Evolutionary conservation across 2,888 invertebrate species (phyloP).

Genomic region (Cerceris ruficornis): DNA sequence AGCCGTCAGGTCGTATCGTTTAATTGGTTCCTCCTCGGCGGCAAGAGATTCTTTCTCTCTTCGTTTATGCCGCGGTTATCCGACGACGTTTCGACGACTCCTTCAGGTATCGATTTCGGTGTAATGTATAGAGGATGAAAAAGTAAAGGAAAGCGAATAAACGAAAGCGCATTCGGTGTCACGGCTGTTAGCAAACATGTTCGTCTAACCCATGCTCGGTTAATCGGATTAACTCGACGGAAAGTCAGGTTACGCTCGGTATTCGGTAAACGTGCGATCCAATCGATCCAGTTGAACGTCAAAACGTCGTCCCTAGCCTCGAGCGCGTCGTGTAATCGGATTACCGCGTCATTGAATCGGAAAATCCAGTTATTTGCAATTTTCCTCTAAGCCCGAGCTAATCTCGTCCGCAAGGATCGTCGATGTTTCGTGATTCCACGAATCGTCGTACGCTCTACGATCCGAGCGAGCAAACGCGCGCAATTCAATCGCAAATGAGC

Average conservation of each 20-base stretch:
- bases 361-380: constrained; percentile 52
- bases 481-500: constrained; percentile 10
- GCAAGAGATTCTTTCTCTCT: not conserved
- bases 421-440: constrained; percentile 20
- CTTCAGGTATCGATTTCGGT: not conserved
- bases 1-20: not conserved
- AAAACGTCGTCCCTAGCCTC: constrained; percentile 26
- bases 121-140: not conserved
- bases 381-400: constrained; percentile 19
- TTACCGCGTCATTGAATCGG: constrained; percentile 43
- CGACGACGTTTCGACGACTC: too few relatives aligned
- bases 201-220: constrained; percentile 4
- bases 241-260: constrained; percentile 8
- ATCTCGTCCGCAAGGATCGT: constrained; percentile 16
- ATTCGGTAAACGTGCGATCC: constrained; percentile 1
- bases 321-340: constrained; percentile 32
- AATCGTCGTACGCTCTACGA: constrained; percentile 21
- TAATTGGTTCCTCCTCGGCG: not conserved
- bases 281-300: constrained; percentile 35
- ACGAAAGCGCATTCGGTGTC: not conserved
- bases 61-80: too few relatives aligned
- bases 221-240: constrained; percentile 32
- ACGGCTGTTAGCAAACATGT: constrained; percentile 37
- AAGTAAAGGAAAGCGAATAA: not conserved
- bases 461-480: not conserved